These are phyloP conservation scores for Etheostoma perlongum DNA, from an alignment of 2,797 vertebrate genomes.

Conservation along the genomic window DNA sequence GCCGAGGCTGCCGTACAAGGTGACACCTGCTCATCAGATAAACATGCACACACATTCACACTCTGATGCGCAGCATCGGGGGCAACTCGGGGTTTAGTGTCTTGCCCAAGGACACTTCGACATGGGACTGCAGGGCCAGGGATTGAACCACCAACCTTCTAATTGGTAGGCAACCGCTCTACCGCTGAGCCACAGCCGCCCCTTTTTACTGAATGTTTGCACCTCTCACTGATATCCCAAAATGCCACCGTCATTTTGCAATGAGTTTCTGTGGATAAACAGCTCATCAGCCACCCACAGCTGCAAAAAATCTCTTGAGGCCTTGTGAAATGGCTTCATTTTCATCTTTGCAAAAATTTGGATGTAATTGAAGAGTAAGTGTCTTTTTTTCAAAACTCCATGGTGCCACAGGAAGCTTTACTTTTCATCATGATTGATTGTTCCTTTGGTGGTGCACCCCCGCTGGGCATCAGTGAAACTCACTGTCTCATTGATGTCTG, in stretches of 20 bases:
- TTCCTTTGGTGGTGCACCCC: slow-evolving; percentile 21
- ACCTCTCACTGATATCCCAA: slow-evolving; percentile 35
- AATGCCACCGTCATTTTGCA: slow-evolving; percentile 50
- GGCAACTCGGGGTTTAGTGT: no score
- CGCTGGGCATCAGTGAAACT: slow-evolving; percentile 26
- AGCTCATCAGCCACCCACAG: slow-evolving; percentile 57
- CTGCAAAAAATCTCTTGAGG: slow-evolving; percentile 48
- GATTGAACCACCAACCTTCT: no score
- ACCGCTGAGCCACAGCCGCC: no score
- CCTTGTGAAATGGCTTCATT: slow-evolving; percentile 36
- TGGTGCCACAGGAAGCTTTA: slow-evolving; percentile 36
- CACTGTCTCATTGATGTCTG: slow-evolving; percentile 14
- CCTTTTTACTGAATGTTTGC: slow-evolving; percentile 52
- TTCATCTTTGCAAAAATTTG: slow-evolving; percentile 51
- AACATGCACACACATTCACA: no score
- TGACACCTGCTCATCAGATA: no score
- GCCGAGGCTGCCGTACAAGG: no score
- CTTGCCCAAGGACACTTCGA: no score
- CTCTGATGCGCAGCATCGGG: no score
- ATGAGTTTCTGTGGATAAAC: slow-evolving; percentile 59
- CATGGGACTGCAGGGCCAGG: no score
- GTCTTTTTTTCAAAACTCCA: slow-evolving; percentile 25
- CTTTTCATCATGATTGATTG: slow-evolving; percentile 48
- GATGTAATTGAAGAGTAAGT: slow-evolving; percentile 48
- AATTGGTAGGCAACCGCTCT: no score